Evolutionary conservation across 2,888 invertebrate genomes (phyloP), one percentile per base, ranked within the genome.

Genomic region (Lacanobia wlatinum): DNA sequence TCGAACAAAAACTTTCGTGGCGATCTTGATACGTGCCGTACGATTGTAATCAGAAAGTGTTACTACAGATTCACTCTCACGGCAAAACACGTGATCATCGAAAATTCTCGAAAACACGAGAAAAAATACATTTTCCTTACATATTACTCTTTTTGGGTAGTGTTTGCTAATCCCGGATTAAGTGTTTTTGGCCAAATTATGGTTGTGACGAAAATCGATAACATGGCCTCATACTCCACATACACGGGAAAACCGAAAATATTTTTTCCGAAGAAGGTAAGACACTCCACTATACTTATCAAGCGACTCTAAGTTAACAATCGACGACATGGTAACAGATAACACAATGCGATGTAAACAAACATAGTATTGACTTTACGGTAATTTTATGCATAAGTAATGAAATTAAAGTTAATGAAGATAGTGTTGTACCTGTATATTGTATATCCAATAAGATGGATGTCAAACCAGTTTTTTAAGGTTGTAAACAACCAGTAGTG

Each of bases 191-290:
- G 89, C 89, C 92, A 89, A 96, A 96, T 94, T 96, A 96, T 96
- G 96, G 96, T 96, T 93, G 93, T 96, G 90, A 92, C 94, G 84
- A 95, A 94, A 93, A 90, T 96, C 92, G 95, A 96, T 92, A 96
- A 96, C 83, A 96, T 96, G 96, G 94, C 96, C 90, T 95, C 95
- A 87, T 96, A 95, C 87, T 93, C 95, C 89, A 93, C 96, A 83
- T 96, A 94, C 87, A 94, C 95, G 87, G 96, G 96, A 93, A 95
- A 95, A 95, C 96, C 96, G 82, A 96, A 96, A 92, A 95, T 95
- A 80, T 95, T 96, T 91, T 96, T 94, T 87, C 96, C 95, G 85
- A 95, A 96, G 94, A 96, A 96, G 96, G 96, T 95, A 92, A 94
- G 94, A 61, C 60, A 70, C 52, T 65, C 63, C 74, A 62, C 43